phyloP scores from a whole-genome alignment of 2,888 invertebrate genomes.

The Drosophila setosimentum region DNA sequence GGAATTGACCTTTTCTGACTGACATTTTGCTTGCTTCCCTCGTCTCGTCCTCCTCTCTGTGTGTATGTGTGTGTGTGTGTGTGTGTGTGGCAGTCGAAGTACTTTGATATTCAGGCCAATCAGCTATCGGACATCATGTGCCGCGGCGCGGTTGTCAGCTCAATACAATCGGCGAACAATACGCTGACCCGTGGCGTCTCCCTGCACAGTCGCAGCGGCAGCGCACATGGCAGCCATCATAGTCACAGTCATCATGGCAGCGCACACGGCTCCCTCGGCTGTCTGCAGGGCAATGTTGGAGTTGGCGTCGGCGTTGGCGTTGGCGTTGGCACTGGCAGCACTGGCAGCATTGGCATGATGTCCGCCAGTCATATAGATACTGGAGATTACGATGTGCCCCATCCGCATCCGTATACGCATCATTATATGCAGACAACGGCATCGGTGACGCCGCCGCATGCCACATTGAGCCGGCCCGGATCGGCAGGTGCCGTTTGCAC shows the following conservation, averaged over 20 bases:
- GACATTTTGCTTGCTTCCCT: constrained; percentile 25
- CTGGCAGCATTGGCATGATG: constrained; percentile 83
- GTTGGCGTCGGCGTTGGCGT: constrained; percentile 64
- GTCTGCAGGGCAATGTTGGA: constrained; percentile 77
- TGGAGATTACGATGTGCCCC: constrained; percentile 85
- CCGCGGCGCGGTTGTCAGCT: constrained; percentile 85
- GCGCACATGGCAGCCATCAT: constrained; percentile 80
- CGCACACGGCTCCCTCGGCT: constrained; percentile 81
- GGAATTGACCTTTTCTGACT: constrained; percentile 25
- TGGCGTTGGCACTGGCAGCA: constrained; percentile 69
- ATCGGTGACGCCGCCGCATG: constrained; percentile 85
- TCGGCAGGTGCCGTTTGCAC: constrained; percentile 85
- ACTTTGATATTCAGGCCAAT: constrained; percentile 86
- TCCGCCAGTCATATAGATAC: constrained; percentile 84
- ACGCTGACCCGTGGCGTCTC: constrained; percentile 85
- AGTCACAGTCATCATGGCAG: constrained; percentile 82
- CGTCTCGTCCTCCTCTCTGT: background rate
- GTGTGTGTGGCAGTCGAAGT: constrained; percentile 81
- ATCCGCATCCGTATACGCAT: constrained; percentile 86
- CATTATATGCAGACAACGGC: constrained; percentile 85
- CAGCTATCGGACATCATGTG: constrained; percentile 86
- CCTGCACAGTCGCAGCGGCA: constrained; percentile 83
- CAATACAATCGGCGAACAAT: constrained; percentile 85
- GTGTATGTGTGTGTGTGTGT: too few relatives aligned
- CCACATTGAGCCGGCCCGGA: constrained; percentile 84